Evolutionary conservation across 2,888 invertebrate genomes (phyloP).

Genomic region (Acanthosepion lycidas): DNA sequence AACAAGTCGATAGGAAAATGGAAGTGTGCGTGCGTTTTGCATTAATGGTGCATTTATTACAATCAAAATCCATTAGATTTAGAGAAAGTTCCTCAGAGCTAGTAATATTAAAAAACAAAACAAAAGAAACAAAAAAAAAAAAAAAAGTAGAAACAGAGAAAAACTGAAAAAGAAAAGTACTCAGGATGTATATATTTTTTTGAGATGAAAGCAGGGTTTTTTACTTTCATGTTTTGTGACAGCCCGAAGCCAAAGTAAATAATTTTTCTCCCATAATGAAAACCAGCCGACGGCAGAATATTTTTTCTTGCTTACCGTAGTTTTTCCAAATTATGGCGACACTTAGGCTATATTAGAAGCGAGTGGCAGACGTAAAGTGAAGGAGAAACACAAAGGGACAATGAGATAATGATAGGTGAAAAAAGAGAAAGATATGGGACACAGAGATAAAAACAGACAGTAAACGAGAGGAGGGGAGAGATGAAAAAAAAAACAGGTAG

Average conservation of each 20-base stretch:
- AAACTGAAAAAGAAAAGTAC: neutral
- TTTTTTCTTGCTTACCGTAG: neutral
- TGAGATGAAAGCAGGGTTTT: neutral
- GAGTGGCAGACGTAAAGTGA: neutral
- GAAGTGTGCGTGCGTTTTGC: neutral
- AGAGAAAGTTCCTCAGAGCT: neutral
- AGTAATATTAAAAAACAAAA: neutral
- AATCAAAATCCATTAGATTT: conserved; percentile 20
- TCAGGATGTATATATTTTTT: neutral
- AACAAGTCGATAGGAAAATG: neutral
- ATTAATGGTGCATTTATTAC: neutral
- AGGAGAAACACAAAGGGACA: neutral
- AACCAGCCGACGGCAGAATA: neutral
- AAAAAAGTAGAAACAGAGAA: too few species aligned
- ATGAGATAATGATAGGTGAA: neutral
- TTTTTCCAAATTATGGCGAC: neutral
- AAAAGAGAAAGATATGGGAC: neutral
- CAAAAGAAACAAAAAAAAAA: too few species aligned
- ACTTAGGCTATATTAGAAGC: neutral
- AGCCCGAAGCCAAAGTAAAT: neutral
- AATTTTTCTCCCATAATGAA: neutral
- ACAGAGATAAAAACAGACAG: too few species aligned
- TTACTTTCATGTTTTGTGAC: neutral
- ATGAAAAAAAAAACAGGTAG: too few species aligned
- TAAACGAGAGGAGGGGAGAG: too few species aligned